Conservation (phyloP, 2,888 invertebrate species). For the Drosophila incognita region DNA sequence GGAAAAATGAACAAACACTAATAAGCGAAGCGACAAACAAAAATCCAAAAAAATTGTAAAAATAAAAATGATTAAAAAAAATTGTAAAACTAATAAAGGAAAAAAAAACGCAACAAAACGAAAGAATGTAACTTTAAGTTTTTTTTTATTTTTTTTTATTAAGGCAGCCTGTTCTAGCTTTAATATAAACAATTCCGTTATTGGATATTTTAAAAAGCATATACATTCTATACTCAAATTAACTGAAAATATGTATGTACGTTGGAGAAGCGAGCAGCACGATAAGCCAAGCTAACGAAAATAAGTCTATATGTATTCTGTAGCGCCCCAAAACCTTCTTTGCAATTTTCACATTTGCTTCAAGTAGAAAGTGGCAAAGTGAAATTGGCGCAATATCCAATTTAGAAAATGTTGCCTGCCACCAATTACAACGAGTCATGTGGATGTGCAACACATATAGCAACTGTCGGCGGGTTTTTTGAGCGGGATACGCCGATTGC, state of each 20-base stretch:
- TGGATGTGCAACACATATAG: conserved; percentile 12
- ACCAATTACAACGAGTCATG: conserved; percentile 53
- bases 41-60: neutral
- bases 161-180: neutral
- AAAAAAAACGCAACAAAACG: neutral
- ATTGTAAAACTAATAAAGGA: neutral
- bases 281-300: neutral
- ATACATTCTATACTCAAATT: too few species aligned
- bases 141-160: neutral
- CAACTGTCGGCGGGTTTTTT: conserved; percentile 10
- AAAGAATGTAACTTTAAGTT: neutral
- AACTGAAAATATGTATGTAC: neutral
- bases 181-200: neutral
- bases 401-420: conserved; percentile 49
- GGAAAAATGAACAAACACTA: too few species aligned
- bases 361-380: neutral
- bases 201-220: neutral
- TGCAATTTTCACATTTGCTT: neutral
- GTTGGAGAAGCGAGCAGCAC: neutral
- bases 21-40: too few species aligned
- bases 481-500: neutral
- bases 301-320: neutral
- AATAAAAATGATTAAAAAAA: neutral
- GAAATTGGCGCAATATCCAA: conserved; percentile 49
- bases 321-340: neutral